These are phyloP conservation scores for Pygocentrus nattereri DNA, from an alignment of 2,797 vertebrate genomes.

Conservation along the genomic window DNA sequence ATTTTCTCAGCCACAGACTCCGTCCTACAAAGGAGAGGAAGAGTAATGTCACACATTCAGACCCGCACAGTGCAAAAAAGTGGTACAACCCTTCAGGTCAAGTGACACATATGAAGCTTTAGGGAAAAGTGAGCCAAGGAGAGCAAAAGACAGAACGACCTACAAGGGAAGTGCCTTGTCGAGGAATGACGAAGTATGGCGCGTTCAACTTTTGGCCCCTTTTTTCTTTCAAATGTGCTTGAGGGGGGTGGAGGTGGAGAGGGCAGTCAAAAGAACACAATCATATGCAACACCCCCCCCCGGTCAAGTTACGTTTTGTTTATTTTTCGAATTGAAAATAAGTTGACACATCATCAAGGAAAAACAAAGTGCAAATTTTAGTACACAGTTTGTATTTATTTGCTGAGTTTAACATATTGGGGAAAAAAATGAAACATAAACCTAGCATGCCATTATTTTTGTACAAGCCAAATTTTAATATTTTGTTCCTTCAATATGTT, in stretches of 20 bases:
- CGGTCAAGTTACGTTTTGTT: no score
- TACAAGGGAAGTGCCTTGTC: neutral
- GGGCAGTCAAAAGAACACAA: neutral
- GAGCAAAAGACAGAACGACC: neutral
- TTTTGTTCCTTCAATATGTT: no score
- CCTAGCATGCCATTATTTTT: no score
- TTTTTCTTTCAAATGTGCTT: no score
- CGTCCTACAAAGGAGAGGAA: constrained; percentile 69
- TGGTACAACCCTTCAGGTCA: neutral
- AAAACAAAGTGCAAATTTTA: no score
- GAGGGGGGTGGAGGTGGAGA: neutral
- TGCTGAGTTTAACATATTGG: no score
- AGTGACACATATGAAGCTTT: neutral
- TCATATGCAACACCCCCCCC: neutral
- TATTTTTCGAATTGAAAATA: no score
- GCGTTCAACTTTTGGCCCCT: neutral
- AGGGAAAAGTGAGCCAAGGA: neutral
- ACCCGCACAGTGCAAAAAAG: neutral
- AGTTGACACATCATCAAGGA: no score
- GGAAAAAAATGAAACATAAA: no score
- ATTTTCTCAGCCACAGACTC: constrained; percentile 87
- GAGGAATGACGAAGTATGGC: neutral
- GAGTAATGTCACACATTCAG: constrained; percentile 41
- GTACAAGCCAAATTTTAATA: no score
- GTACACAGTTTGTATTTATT: no score